A percentile compares a stretch with the other conserved stretches of the same genome.
These are phyloP conservation scores for Chelonia mydas DNA, from an alignment of 2,797 vertebrate species.

Conservation along the genomic window DNA sequence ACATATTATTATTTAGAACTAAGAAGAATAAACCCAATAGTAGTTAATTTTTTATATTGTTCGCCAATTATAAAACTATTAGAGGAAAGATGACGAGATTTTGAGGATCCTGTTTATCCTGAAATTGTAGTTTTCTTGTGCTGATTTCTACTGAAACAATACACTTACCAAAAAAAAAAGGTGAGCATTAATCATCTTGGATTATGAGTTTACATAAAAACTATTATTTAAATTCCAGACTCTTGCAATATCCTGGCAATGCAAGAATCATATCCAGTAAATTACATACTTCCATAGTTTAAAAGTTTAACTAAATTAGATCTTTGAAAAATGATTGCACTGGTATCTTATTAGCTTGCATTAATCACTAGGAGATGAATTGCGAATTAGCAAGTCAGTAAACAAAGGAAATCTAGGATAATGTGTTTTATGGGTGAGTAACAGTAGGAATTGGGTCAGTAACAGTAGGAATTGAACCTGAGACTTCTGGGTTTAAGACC, in stretches of 20 bases:
- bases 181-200: neutral
- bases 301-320: neutral
- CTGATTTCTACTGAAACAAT: neutral
- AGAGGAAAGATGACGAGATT: neutral
- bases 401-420: neutral
- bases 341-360: neutral
- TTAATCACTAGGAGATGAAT: neutral
- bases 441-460: neutral
- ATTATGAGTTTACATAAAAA: neutral
- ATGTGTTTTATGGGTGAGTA: neutral
- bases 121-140: neutral
- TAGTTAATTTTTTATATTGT: too few species aligned
- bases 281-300: neutral
- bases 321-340: neutral
- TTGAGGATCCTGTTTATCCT: neutral
- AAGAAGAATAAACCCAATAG: neutral
- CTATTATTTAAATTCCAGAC: neutral
- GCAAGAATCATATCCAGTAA: neutral
- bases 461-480: neutral
- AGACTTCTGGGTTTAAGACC: neutral
- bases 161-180: neutral
- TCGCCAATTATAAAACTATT: too few species aligned
- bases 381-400: neutral
- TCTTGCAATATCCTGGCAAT: neutral
- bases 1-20: neutral